Evolutionary conservation across 2,888 invertebrate genomes (phyloP), one percentile per base, ranked within the genome.

Genomic region (Pandemis heparana): DNA sequence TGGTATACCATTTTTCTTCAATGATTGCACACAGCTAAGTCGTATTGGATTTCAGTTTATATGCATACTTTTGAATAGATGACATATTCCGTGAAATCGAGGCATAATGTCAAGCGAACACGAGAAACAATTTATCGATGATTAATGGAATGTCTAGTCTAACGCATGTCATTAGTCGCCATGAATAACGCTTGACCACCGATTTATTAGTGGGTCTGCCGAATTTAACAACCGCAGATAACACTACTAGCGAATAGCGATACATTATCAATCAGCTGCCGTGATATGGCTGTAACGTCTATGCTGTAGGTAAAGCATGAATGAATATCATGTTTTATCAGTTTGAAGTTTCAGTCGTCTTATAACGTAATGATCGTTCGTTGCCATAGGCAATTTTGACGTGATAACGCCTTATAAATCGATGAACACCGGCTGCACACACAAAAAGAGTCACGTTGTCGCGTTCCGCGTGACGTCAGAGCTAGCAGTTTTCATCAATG

Each of bases 181-280:
- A 14, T 60, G 38, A 60, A 60, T 60, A 60, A 38, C 39, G 60
- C 60, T 6, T n/a, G 14, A 32, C 8, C n/a, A 39, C 60, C 60
- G 60, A 60, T 60, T 32, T 38, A 70, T 59, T 70, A 56, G 70
- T 46, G 56, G 53, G 41, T 56, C 16, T 18, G 18, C 48, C 64
- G 43, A 48, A 71, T 59, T 32, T 64, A 61, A 69, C 61, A 60
- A 38, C 60, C 68, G 51, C 51, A 51, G 69, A 39, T 61, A 69
- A 61, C 61, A 39, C 14, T 14, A 18, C 14, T 14, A 18, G 39
- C 38, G 48, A 18, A 8, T 14, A 18, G 39, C 38, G 48, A 39
- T 41, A 51, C 53, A 65, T 65, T 41, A 46, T 46, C 66, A 38
- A 16, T 56, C 41, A 39, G 38, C 48, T 14, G 4, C 16, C 18